Conservation (phyloP, 2,113 vertebrate genomes). For the Halcyon malimbica region DNA sequence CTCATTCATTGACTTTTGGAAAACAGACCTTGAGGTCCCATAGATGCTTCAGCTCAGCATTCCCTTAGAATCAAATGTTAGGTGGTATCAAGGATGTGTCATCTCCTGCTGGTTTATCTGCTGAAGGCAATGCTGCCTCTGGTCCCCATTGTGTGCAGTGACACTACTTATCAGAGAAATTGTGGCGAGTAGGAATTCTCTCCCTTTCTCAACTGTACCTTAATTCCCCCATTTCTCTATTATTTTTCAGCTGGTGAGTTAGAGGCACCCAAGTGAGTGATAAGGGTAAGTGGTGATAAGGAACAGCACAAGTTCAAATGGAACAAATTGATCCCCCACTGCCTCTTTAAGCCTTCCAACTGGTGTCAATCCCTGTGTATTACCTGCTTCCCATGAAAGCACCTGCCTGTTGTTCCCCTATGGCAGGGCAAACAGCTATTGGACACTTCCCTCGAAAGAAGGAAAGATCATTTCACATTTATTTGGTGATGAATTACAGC, state of each 20-base stretch:
- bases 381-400: neutral
- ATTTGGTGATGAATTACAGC: neutral
- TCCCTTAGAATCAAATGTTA: neutral
- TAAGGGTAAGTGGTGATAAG: neutral
- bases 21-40: neutral
- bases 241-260: neutral
- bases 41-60: neutral
- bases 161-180: neutral
- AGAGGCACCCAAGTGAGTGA: neutral
- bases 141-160: rapidly evolving
- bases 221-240: neutral
- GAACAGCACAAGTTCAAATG: neutral
- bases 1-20: rapidly evolving
- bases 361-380: rapidly evolving
- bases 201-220: neutral
- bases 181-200: neutral
- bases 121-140: neutral
- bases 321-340: neutral
- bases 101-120: neutral
- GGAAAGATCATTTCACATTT: neutral
- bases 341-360: neutral
- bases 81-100: neutral
- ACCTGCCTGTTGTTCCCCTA: neutral
- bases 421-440: neutral
- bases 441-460: neutral